Conservation (phyloP, 2,797 vertebrate genomes). For the Amphiprion clarkii region DNA sequence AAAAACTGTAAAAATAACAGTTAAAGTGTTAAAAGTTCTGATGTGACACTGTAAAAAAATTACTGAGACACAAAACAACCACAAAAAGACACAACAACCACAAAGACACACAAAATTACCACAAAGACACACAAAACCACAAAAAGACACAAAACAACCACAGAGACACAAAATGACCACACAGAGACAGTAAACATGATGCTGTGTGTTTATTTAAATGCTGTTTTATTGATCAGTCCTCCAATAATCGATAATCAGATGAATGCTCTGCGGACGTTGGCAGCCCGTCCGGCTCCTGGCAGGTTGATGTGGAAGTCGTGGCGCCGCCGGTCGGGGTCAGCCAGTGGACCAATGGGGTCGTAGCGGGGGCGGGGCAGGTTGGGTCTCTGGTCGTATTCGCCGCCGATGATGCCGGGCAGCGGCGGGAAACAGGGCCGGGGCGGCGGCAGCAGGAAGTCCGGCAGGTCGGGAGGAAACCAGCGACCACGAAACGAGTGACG, state of each 20-base stretch:
- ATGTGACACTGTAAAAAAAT: too few relatives aligned
- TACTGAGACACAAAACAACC: too few relatives aligned
- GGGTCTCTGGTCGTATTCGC: constrained; percentile 79
- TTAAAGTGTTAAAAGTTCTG: too few relatives aligned
- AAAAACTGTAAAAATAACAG: too few relatives aligned
- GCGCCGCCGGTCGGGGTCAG: constrained; percentile 10
- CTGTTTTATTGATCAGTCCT: too few relatives aligned
- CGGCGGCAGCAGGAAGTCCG: constrained; percentile 58
- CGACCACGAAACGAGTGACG: neutral
- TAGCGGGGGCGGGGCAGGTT: constrained; percentile 77
- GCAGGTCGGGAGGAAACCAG: constrained; percentile 17
- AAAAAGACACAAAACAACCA: too few relatives aligned
- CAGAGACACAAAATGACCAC: too few relatives aligned
- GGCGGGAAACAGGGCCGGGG: constrained; percentile 32
- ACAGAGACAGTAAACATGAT: too few relatives aligned
- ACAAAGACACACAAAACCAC: too few relatives aligned
- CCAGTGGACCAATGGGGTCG: constrained; percentile 73
- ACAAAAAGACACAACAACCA: too few relatives aligned
- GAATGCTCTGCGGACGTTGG: constrained; percentile 79
- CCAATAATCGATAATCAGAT: constrained; percentile 68
- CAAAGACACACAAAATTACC: too few relatives aligned
- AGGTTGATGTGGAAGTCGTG: constrained; percentile 36
- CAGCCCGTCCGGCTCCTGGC: constrained; percentile 33
- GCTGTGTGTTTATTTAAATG: too few relatives aligned
- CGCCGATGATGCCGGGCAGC: constrained; percentile 82